Base-by-base conservation (phyloP, 1,140 invertebrate genomes). In the Halictus rubicundus region DNA sequence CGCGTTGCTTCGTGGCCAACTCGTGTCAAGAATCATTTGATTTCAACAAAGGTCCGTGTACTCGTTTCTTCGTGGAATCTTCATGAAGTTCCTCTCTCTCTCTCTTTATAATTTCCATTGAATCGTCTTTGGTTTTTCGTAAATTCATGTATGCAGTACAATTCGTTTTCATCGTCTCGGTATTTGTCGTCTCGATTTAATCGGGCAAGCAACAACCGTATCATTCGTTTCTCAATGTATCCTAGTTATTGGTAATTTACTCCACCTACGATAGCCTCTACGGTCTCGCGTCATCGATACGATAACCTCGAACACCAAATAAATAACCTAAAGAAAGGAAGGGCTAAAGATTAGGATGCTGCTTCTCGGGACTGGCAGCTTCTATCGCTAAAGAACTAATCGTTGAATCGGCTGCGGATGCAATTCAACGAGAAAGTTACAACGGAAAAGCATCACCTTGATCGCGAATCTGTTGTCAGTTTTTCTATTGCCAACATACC, bases 221-320 rank as follows among this genome's bases (percentile, higher is more conserved):
- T n/a, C 19, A 1, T n/a, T 23, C 32, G 14, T 72, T 64, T 46
- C 25, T 5, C 23, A 52, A 2, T 10, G 14, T 46, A 27, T 25
- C 9, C 60, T 63, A 64, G 60, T 57, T 49, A 54, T 42, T 52
- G 21, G 37, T 32, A 57, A 39, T 63, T 72, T 60, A 66, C 37
- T 49, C n/a, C 49, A 66, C 16, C 42, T 49, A 74, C 23, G 71
- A 79, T 79, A 79, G 39, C 71, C 78, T 68, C 21, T 68, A 39
- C 23, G 63, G 39, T 74, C 69, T 65, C 32, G 32, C 39, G 63
- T 37, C 71, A 27, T 66, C 27, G 2, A 49, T 23, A 65, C 39
- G 78, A 79, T 79, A 79, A 79, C 78, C 78, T 68, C 54, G 4
- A 63, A 65, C 39, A 25, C 19, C 42, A n/a, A 42, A 49, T 71